Conservation (phyloP, 2,113 vertebrate species). For the Pelecanoides urinatrix region DNA sequence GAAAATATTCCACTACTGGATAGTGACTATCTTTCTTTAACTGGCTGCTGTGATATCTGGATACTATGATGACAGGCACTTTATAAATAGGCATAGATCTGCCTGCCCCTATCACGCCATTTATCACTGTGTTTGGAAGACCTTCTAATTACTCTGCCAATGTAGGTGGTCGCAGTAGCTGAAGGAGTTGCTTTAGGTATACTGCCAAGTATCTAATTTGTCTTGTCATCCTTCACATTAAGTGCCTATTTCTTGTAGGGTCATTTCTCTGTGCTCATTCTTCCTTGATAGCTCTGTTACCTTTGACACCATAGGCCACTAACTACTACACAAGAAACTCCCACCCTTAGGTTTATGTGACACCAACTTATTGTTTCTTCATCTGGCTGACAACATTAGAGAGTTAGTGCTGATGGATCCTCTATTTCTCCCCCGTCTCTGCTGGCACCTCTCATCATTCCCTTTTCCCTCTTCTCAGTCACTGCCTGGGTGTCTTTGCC, state of each 20-base stretch:
- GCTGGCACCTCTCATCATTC: background rate
- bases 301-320: constrained; percentile 49
- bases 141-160: constrained; percentile 66
- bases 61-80: constrained; percentile 2
- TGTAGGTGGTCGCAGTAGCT: constrained; percentile 58
- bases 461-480: background rate
- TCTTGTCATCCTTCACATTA: constrained; percentile 61
- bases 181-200: constrained; percentile 61
- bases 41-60: background rate
- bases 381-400: constrained; percentile 4
- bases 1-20: background rate
- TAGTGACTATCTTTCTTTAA: background rate
- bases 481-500: background rate
- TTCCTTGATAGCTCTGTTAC: constrained; percentile 55
- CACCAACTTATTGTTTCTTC: constrained; percentile 14
- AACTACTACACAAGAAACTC: constrained; percentile 14
- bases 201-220: constrained; percentile 56
- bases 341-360: constrained; percentile 29
- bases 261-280: constrained; percentile 51
- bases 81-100: constrained; percentile 61
- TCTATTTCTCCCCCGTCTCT: background rate
- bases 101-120: constrained; percentile 33
- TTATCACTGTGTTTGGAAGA: constrained; percentile 64
- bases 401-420: constrained; percentile 1
- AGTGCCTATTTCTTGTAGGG: constrained; percentile 48